Percentiles rank a stretch among this genome's conserved stretches.
These are phyloP conservation scores for Heterodera filipjevi DNA, from an alignment of 2,888 invertebrate genomes.

Conservation along the genomic window DNA sequence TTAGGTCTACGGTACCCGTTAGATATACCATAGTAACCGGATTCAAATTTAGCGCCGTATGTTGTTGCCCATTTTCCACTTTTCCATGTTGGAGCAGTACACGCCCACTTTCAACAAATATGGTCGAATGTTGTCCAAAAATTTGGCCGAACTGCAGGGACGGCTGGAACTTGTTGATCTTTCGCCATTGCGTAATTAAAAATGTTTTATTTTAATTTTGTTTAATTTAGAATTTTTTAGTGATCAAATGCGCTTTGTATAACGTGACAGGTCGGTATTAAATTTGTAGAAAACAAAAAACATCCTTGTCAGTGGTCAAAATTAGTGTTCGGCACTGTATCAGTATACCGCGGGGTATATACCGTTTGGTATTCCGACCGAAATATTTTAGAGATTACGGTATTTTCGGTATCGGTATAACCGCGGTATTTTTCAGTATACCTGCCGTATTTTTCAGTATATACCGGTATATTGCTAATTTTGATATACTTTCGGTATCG, in stretches of 20 bases:
- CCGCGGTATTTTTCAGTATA: no score
- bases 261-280: not conserved
- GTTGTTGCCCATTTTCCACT: constrained; percentile 69
- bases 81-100: constrained; percentile 68
- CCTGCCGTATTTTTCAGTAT: no score
- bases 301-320: no score
- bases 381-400: no score
- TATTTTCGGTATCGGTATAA: no score
- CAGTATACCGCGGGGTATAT: no score
- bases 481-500: no score
- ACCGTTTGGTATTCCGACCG: no score
- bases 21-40: not conserved
- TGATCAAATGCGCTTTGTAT: not conserved
- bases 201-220: not conserved
- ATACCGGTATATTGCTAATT: no score
- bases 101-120: constrained; percentile 44
- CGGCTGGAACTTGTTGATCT: not conserved
- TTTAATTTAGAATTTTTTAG: not conserved
- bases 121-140: not conserved
- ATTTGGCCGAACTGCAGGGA: constrained; percentile 4
- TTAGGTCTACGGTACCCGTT: no score
- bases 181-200: not conserved
- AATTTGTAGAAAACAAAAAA: no score
- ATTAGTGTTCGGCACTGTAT: no score
- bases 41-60: constrained; percentile 58